phyloP scores from a whole-genome alignment of 2,888 invertebrate species.

The Xanthorhoe spadicearia region DNA sequence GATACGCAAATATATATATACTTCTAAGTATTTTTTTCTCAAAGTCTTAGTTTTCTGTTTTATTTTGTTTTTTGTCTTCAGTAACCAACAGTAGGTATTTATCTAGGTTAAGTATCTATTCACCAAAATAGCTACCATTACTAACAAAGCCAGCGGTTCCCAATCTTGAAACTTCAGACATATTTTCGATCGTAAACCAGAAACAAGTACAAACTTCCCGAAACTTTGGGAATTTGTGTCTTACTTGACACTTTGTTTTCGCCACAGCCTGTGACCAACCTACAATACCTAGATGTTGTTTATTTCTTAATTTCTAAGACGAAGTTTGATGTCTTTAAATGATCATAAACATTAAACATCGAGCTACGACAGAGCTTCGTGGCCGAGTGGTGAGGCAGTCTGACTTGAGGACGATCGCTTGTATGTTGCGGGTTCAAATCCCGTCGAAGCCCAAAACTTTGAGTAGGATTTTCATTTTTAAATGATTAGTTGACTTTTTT shows the following conservation, averaged over 20 bases:
- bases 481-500: too few species aligned
- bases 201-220: constrained; percentile 21
- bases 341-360: too few species aligned
- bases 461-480: too few species aligned
- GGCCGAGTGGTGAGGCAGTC: too few species aligned
- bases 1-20: too few species aligned
- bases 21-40: too few species aligned
- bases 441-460: too few species aligned
- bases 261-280: neutral
- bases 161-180: constrained; percentile 24
- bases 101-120: neutral
- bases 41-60: too few species aligned
- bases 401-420: too few species aligned
- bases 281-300: neutral
- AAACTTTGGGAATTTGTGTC: constrained; percentile 16
- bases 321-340: too few species aligned
- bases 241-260: neutral
- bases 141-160: constrained; percentile 10
- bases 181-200: constrained; percentile 30
- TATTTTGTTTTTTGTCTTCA: neutral
- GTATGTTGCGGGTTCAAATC: too few species aligned
- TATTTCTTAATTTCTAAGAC: neutral
- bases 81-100: neutral
- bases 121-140: constrained; percentile 12
- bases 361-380: too few species aligned